These are phyloP conservation scores for Nephotettix cincticeps DNA, from an alignment of 1,140 invertebrate genomes.

Conservation along the genomic window DNA sequence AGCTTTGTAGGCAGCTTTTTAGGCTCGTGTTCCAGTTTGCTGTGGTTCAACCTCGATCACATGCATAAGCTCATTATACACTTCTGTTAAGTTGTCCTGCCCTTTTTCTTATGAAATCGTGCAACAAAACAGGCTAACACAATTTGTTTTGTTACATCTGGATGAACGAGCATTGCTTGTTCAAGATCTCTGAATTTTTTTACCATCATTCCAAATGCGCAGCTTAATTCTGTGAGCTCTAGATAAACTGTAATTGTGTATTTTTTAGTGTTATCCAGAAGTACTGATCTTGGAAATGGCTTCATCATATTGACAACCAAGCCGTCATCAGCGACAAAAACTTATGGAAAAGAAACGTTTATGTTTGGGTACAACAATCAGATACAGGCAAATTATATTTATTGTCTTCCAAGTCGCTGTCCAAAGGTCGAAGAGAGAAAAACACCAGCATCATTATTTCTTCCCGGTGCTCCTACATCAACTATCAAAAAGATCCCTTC, in stretches of 20 bases:
- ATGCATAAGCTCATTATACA: neutral
- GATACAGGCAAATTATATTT: slow-evolving; percentile 1
- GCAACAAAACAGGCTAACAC: neutral
- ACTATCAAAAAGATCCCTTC: slow-evolving; percentile 49
- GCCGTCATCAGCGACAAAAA: slow-evolving; percentile 32
- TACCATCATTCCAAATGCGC: slow-evolving; percentile 37
- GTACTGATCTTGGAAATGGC: slow-evolving; percentile 46
- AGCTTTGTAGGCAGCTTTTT: slow-evolving; percentile 1
- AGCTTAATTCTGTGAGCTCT: too few species aligned
- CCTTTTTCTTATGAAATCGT: slow-evolving; percentile 1
- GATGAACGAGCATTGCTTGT: neutral
- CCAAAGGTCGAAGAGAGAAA: slow-evolving; percentile 39
- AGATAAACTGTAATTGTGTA: slow-evolving; percentile 43
- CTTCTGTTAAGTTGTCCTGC: neutral
- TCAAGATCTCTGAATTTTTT: slow-evolving; percentile 32
- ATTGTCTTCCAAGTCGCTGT: slow-evolving; percentile 30
- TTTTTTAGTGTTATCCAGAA: slow-evolving; percentile 39
- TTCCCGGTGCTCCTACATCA: slow-evolving; percentile 48
- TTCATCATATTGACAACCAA: slow-evolving; percentile 49
- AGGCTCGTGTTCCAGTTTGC: neutral
- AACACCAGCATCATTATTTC: slow-evolving; percentile 48
- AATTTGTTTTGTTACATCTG: slow-evolving; percentile 14
- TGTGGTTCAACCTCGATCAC: neutral
- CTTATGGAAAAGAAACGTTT: neutral
- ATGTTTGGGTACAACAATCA: neutral